These are phyloP conservation scores for Prunella himalayana DNA, from an alignment of 2,113 vertebrate genomes.

Conservation along the genomic window DNA sequence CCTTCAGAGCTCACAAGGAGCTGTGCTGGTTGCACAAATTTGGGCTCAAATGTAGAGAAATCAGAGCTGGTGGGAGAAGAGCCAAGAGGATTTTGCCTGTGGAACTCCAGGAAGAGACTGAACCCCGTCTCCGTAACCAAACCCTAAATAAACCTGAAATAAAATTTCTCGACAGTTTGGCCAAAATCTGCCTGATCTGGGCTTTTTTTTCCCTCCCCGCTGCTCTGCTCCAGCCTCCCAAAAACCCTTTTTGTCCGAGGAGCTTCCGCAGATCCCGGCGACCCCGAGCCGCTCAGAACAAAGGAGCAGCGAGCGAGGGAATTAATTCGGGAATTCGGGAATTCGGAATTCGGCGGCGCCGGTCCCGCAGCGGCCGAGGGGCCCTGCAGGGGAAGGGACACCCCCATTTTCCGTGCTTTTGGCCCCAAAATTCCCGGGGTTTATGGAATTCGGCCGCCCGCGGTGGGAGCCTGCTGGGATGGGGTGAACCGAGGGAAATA, in stretches of 20 bases:
- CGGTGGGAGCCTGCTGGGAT: background rate
- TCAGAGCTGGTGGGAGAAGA: background rate
- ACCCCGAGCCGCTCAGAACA: background rate
- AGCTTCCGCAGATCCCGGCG: accelerated
- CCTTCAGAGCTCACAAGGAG: background rate
- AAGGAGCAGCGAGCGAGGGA: background rate
- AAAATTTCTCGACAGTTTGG: accelerated
- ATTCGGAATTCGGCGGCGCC: background rate
- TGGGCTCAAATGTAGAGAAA: background rate
- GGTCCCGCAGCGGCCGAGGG: no score
- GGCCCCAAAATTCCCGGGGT: background rate
- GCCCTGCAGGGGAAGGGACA: background rate
- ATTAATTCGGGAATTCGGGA: background rate
- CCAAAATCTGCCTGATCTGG: background rate
- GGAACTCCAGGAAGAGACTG: background rate
- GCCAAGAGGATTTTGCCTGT: background rate
- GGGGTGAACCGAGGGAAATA: background rate
- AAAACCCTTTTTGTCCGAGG: background rate
- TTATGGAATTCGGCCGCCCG: accelerated
- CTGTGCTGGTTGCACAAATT: accelerated
- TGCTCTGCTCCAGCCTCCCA: background rate
- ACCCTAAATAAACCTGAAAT: background rate
- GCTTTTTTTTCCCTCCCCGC: background rate
- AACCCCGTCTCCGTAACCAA: accelerated
- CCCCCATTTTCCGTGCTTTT: accelerated